A percentile compares a stretch with the other conserved stretches of the same genome.
These are phyloP conservation scores for Morpho deidamia DNA, from an alignment of 2,888 invertebrate genomes.

Conservation along the genomic window DNA sequence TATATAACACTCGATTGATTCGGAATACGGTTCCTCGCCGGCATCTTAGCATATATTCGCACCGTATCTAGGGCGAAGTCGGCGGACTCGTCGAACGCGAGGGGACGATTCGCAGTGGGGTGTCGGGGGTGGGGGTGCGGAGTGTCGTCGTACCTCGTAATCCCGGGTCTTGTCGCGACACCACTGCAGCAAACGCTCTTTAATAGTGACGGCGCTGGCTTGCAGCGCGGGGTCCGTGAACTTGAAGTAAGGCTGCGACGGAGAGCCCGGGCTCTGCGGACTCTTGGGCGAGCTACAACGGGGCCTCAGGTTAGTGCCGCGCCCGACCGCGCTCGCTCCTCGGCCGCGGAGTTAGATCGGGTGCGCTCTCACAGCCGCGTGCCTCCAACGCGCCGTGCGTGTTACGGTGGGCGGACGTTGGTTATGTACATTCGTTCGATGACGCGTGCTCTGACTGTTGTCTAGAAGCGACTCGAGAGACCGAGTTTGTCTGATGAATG, in stretches of 20 bases:
- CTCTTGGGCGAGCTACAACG: conserved; percentile 86
- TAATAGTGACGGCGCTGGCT: conserved; percentile 95
- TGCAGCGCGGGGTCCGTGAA: conserved; percentile 94
- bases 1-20: neutral
- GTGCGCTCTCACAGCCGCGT: conserved; percentile 41
- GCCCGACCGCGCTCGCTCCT: conserved; percentile 13
- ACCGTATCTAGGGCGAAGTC: neutral
- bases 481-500: conserved; percentile 7
- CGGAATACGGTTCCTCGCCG: neutral
- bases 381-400: conserved; percentile 39
- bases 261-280: conserved; percentile 80
- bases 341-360: conserved; percentile 33
- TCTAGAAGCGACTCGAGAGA: conserved; percentile 5
- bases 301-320: conserved; percentile 65
- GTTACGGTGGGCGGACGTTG: conserved; percentile 31
- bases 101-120: neutral
- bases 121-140: conserved; percentile 1
- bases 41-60: neutral
- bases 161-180: conserved; percentile 98
- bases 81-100: neutral
- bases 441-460: conserved; percentile 10
- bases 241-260: conserved; percentile 89
- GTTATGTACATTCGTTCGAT: conserved; percentile 45
- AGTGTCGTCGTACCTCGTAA: conserved; percentile 89
- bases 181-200: conserved; percentile 98